Evolutionary conservation across 2,113 vertebrate genomes (phyloP).

Genomic region (Dascyllus trimaculatus): DNA sequence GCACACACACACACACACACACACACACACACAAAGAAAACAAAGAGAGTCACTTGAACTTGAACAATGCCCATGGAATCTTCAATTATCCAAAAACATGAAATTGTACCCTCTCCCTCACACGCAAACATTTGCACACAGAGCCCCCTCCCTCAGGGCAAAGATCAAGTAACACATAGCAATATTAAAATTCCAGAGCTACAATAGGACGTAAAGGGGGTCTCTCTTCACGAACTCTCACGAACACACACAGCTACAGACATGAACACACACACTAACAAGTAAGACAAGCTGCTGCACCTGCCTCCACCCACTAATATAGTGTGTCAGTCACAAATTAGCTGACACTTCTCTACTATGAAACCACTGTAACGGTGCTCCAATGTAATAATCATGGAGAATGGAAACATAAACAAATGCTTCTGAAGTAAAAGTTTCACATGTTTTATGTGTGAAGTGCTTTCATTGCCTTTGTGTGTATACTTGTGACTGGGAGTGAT

Average conservation of each 20-base stretch:
- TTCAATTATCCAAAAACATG: constrained; percentile 45
- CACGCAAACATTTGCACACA: constrained; percentile 17
- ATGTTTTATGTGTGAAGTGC: background rate
- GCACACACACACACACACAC: constrained; percentile 27
- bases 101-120: constrained; percentile 27
- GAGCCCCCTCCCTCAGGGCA: constrained; percentile 15
- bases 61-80: constrained; percentile 36
- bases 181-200: constrained; percentile 74
- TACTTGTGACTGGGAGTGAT: background rate
- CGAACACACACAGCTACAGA: constrained; percentile 1
- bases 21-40: constrained; percentile 28
- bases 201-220: constrained; percentile 55
- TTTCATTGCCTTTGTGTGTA: background rate
- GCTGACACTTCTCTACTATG: constrained; percentile 16
- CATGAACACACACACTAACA: constrained; percentile 37
- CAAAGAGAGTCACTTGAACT: constrained; percentile 39
- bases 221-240: constrained; percentile 23
- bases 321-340: constrained; percentile 41
- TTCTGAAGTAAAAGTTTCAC: background rate
- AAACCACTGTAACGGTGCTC: background rate
- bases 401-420: constrained; percentile 13
- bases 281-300: constrained; percentile 66
- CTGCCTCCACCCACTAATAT: constrained; percentile 46
- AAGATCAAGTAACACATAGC: constrained; percentile 62
- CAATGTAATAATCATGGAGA: background rate